Conservation (phyloP, 1,140 invertebrate species). For the Aphaenogaster floridana region DNA sequence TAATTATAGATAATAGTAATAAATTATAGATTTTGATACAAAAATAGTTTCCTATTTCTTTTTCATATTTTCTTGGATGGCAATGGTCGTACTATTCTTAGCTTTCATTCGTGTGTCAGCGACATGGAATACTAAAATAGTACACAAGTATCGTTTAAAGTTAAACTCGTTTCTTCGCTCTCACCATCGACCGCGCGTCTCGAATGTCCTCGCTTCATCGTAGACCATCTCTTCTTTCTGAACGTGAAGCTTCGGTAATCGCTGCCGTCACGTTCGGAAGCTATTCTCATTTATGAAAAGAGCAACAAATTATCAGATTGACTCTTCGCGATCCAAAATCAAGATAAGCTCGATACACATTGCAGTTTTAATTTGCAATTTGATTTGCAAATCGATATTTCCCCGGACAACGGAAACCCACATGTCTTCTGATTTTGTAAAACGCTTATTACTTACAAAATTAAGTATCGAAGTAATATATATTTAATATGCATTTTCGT, state of each 20-base stretch:
- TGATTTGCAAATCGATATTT: not conserved
- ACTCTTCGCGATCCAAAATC: not conserved
- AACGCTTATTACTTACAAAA: conserved; percentile 6
- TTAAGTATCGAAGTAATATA: conserved; percentile 19
- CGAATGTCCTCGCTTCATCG: conserved; percentile 36
- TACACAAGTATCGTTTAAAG: not conserved
- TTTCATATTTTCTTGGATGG: not conserved
- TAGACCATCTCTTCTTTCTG: conserved; percentile 31
- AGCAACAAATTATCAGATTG: not conserved
- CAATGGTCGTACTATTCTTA: conserved; percentile 10
- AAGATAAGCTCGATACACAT: not conserved
- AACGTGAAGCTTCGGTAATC: conserved; percentile 42
- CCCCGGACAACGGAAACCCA: not conserved
- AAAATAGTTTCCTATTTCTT: conserved; percentile 1
- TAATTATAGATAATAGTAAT: not conserved
- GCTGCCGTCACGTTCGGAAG: not conserved
- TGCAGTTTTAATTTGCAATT: conserved; percentile 10
- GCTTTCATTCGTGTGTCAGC: conserved; percentile 13
- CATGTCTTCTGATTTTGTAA: not conserved
- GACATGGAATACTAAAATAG: conserved; percentile 3
- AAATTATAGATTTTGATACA: conserved; percentile 6
- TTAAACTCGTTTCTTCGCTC: conserved; percentile 3
- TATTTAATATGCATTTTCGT: not conserved
- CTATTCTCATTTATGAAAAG: conserved; percentile 3
- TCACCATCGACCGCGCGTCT: conserved; percentile 37